phyloP scores from a whole-genome alignment of 2,888 invertebrate genomes.

The Cetonia aurata region DNA sequence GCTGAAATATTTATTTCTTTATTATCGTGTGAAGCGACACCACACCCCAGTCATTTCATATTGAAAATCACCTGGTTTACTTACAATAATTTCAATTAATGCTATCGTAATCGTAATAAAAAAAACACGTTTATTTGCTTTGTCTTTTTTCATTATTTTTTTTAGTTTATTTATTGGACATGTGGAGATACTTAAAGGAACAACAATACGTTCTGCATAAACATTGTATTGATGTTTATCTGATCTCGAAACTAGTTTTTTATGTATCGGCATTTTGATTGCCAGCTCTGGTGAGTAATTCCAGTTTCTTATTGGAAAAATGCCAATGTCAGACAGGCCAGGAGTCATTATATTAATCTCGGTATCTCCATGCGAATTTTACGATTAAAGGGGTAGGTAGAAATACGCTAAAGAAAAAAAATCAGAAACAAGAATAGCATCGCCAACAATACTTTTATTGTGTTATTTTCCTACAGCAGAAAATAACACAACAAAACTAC shows the following conservation, averaged over 20 bases:
- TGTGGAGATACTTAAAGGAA: slow-evolving; percentile 9
- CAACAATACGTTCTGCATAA: slow-evolving; percentile 45
- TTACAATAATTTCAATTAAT: slow-evolving; percentile 8
- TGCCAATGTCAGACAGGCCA: slow-evolving; percentile 42
- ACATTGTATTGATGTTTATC: slow-evolving; percentile 46
- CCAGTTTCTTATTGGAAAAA: slow-evolving; percentile 39
- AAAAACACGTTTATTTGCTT: slow-evolving; percentile 14
- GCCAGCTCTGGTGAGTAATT: slow-evolving; percentile 36
- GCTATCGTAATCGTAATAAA: slow-evolving; percentile 10
- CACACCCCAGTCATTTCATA: too few species aligned
- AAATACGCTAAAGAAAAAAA: slow-evolving; percentile 12
- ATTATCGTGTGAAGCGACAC: too few species aligned
- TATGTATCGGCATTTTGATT: slow-evolving; percentile 52
- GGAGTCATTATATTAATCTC: slow-evolving; percentile 34
- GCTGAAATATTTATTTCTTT: too few species aligned
- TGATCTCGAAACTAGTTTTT: slow-evolving; percentile 52
- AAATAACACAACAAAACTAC: too few species aligned
- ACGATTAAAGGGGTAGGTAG: slow-evolving; percentile 34
- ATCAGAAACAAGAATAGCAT: slow-evolving; percentile 10
- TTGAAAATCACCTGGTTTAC: too few species aligned
- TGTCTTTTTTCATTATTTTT: background rate
- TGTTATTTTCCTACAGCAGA: background rate
- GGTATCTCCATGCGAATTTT: slow-evolving; percentile 35
- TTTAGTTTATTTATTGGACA: slow-evolving; percentile 15
- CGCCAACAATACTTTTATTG: slow-evolving; percentile 11